Percentiles rank a stretch among this genome's conserved stretches.
phyloP scores from a whole-genome alignment of 2,113 vertebrate genomes.

The Odobenus rosmarus region DNA sequence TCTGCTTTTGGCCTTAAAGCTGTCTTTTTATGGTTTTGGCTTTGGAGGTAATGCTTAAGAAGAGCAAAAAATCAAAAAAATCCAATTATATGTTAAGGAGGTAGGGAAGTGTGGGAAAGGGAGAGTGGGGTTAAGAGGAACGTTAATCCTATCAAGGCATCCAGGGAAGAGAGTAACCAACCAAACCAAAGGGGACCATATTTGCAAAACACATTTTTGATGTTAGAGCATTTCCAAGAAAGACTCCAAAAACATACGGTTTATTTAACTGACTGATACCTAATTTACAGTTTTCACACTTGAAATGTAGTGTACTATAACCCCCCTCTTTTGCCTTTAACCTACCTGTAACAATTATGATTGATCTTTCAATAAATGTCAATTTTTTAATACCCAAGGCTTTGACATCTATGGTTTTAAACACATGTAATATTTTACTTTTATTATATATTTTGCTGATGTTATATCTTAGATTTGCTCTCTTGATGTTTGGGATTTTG shows the following conservation, averaged over 20 bases:
- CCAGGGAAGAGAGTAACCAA: background rate
- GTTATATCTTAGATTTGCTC: background rate
- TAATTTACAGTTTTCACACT: constrained; percentile 1
- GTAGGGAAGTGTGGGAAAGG: background rate
- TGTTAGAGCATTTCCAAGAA: background rate
- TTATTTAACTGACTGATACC: background rate
- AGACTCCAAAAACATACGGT: background rate
- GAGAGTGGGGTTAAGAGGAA: background rate
- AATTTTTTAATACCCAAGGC: background rate
- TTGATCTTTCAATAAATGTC: background rate
- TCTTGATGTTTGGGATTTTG: background rate
- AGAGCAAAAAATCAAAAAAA: background rate
- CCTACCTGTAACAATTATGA: background rate
- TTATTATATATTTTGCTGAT: background rate
- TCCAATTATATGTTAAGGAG: background rate
- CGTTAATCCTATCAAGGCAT: background rate
- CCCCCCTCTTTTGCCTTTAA: background rate
- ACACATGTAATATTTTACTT: background rate
- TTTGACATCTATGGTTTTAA: background rate
- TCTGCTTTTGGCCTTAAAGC: background rate
- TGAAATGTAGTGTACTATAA: background rate
- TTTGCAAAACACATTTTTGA: background rate
- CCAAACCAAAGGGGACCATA: background rate
- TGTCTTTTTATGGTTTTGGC: background rate
- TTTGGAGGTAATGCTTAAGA: background rate